Base-by-base conservation (phyloP, 1,140 invertebrate genomes). In the Cydia pomonella region DNA sequence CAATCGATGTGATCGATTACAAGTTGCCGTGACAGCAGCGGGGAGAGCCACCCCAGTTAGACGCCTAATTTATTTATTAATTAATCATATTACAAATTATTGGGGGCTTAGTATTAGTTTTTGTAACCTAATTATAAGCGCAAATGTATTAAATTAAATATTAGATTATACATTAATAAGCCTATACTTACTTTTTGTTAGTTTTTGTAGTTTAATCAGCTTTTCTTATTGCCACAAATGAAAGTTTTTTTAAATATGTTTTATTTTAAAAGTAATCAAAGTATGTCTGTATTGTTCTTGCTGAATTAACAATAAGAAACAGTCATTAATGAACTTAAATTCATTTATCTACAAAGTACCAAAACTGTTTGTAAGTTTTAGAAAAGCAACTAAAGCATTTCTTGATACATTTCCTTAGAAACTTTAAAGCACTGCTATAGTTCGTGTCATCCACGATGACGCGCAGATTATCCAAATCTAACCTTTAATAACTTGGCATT, bases 41-140 rank as follows among this genome's bases (percentile, higher is more conserved):
- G 64, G 64, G 64, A 73, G 29, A 38, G 77, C 59, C 73, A 75
- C 76, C 76, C 76, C 77, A 63, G 72, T 73, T 53, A 59, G n/a
- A 73, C 44, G 77, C 77, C 74, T 78, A 73, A 73, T 33, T 41
- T 25, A 69, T 62, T 73, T 53, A 41, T 76, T 71, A 41, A 69
- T 59, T 62, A 66, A 16, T 33, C 23, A 18, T 69, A 18, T 69
- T 69, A 33, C 63, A 66, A 27, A 63, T 27, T 25, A 66, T 66
- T 33, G 25, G 25, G 27, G 63, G 63, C 41, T 69, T 33, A 69
- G 29, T 59, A 59, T 59, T 33, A 33, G 18, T 38, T 38, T 69
- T 18, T 33, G n/a, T 18, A 69, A 41, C n/a, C 7, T 64, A 64
- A 64, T 12, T 33, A 13, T 64, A 64, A 64, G 63, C 27, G 10